Percentiles rank a stretch among this genome's conserved stretches.
phyloP scores from a whole-genome alignment of 2,888 invertebrate genomes.

The Molorchus minor region DNA sequence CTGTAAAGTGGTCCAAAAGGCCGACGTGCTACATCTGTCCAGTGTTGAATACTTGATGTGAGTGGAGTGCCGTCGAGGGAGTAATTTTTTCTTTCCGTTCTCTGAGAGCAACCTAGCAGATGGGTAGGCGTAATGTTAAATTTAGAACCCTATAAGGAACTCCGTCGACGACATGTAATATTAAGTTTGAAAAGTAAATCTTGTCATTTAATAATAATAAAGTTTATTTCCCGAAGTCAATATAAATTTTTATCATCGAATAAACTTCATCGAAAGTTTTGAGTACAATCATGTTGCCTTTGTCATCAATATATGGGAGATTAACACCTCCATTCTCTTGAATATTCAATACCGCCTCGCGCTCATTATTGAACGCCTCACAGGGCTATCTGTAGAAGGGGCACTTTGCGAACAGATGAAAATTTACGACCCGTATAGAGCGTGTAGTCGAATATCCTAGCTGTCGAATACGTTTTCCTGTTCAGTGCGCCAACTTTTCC shows the following conservation, averaged over 20 bases:
- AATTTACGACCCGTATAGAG: background rate
- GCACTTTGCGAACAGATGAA: background rate
- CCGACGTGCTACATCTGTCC: conserved; percentile 23
- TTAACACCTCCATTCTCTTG: background rate
- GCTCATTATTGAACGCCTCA: background rate
- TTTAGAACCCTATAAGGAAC: conserved; percentile 36
- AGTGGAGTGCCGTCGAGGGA: conserved; percentile 44
- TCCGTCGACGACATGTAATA: conserved; percentile 30
- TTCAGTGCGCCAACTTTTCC: conserved; percentile 1
- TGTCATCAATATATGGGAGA: background rate
- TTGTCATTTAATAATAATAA: too few relatives aligned
- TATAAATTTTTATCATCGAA: too few relatives aligned
- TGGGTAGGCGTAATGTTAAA: conserved; percentile 33
- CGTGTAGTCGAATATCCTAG: background rate
- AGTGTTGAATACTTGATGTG: conserved; percentile 43
- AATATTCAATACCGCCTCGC: background rate
- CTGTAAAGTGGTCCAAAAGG: too few relatives aligned
- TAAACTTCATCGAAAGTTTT: too few relatives aligned
- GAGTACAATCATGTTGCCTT: too few relatives aligned
- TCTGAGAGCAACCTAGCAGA: conserved; percentile 46
- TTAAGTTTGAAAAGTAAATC: conserved; percentile 3
- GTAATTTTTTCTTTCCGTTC: conserved; percentile 40
- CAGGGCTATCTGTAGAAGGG: background rate
- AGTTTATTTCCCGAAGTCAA: too few relatives aligned
- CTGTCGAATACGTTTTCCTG: conserved; percentile 4